These are phyloP conservation scores for Cydia amplana DNA, from an alignment of 1,140 invertebrate species.

Conservation along the genomic window DNA sequence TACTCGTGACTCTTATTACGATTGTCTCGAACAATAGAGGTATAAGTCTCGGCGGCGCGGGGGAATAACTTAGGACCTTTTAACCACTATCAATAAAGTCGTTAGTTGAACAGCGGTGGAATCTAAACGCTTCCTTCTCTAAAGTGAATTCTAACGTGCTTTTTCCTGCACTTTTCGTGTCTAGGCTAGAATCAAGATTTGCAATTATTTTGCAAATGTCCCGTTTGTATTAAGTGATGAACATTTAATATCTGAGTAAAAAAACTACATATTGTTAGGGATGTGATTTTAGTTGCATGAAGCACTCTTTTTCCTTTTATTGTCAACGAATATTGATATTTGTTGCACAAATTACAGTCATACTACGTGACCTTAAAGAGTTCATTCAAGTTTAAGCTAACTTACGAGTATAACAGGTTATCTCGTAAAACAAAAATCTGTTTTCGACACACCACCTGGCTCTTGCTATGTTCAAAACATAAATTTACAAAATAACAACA, in stretches of 20 bases:
- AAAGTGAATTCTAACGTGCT: conserved; percentile 64
- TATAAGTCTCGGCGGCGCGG: conserved; percentile 45
- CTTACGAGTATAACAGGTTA: not conserved
- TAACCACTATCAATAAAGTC: conserved; percentile 44
- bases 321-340: not conserved
- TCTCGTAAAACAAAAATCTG: conserved; percentile 3
- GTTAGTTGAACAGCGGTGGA: conserved; percentile 37
- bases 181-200: conserved; percentile 49
- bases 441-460: not conserved
- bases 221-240: not conserved
- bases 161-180: conserved; percentile 61
- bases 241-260: not conserved
- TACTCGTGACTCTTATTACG: conserved; percentile 75
- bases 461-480: not conserved
- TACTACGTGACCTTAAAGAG: not conserved
- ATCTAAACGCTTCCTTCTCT: conserved; percentile 55
- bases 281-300: not conserved
- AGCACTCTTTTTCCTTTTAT: not conserved
- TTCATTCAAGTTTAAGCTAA: conserved; percentile 20
- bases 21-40: conserved; percentile 54
- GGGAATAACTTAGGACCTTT: conserved; percentile 48
- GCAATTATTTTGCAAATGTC: not conserved
- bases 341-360: not conserved
- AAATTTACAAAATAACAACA: conserved; percentile 25
- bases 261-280: too few relatives aligned